Percentiles rank a stretch among this genome's conserved stretches.
phyloP scores from a whole-genome alignment of 1,140 invertebrate genomes.

The Bombus haemorrhoidalis region DNA sequence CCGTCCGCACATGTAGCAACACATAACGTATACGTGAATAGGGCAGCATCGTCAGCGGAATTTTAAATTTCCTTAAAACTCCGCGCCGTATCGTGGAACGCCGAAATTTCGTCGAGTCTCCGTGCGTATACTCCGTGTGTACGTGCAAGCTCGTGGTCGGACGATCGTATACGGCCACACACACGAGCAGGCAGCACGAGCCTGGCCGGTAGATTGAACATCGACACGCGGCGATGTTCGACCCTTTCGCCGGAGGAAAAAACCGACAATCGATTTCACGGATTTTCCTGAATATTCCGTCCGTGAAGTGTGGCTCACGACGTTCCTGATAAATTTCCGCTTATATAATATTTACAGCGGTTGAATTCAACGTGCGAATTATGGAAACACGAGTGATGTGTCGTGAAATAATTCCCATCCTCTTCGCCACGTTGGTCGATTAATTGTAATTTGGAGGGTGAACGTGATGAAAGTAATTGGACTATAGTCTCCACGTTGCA shows the following conservation, averaged over 20 bases:
- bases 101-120: slow-evolving; percentile 60
- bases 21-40: slow-evolving; percentile 52
- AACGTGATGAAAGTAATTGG: too few species aligned
- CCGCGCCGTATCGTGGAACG: slow-evolving; percentile 32
- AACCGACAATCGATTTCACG: slow-evolving; percentile 41
- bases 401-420: background rate
- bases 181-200: background rate
- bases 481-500: too few species aligned
- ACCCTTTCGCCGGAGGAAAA: slow-evolving; percentile 9
- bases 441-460: background rate
- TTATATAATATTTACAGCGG: slow-evolving; percentile 13
- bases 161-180: background rate
- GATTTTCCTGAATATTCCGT: slow-evolving; percentile 31
- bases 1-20: slow-evolving; percentile 26
- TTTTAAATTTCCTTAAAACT: slow-evolving; percentile 71
- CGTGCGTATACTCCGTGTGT: background rate
- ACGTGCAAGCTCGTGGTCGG: background rate
- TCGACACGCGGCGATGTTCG: background rate
- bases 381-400: background rate
- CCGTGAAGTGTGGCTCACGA: background rate
- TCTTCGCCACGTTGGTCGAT: background rate
- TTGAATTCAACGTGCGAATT: slow-evolving; percentile 4
- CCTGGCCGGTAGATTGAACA: background rate
- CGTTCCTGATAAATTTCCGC: background rate
- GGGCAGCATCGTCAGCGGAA: slow-evolving; percentile 66